Evolutionary conservation across 2,113 vertebrate genomes (phyloP).

Genomic region (Vulpes ferrilata): DNA sequence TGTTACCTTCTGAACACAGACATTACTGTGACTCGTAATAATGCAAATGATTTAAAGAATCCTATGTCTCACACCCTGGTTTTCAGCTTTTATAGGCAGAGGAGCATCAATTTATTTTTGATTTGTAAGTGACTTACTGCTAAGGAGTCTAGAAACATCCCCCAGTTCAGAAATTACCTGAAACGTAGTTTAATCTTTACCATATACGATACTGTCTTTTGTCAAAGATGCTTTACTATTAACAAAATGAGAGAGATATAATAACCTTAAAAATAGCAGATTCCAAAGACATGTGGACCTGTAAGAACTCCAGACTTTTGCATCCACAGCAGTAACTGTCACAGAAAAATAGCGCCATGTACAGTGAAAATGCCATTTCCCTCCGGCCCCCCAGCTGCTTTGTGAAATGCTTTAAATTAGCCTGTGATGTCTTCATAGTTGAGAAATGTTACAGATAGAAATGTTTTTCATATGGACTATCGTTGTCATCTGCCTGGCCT

Average conservation of each 20-base stretch:
- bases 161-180: constrained; percentile 12
- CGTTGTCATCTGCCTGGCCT: background rate
- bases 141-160: background rate
- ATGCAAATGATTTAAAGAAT: background rate
- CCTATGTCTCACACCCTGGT: background rate
- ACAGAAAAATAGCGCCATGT: fast-evolving
- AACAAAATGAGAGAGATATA: background rate
- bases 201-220: background rate
- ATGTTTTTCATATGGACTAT: background rate
- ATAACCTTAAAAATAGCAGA: background rate
- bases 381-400: background rate
- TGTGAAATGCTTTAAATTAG: background rate
- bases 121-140: background rate
- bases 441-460: background rate
- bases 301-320: background rate
- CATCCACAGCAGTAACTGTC: fast-evolving
- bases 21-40: background rate
- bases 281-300: background rate
- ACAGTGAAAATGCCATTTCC: fast-evolving
- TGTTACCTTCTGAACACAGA: background rate
- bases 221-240: constrained; percentile 32
- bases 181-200: background rate
- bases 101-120: background rate
- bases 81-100: background rate
- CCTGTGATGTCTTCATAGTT: background rate